Conservation (phyloP, 2,888 invertebrate species). For the Amiota minor region DNA sequence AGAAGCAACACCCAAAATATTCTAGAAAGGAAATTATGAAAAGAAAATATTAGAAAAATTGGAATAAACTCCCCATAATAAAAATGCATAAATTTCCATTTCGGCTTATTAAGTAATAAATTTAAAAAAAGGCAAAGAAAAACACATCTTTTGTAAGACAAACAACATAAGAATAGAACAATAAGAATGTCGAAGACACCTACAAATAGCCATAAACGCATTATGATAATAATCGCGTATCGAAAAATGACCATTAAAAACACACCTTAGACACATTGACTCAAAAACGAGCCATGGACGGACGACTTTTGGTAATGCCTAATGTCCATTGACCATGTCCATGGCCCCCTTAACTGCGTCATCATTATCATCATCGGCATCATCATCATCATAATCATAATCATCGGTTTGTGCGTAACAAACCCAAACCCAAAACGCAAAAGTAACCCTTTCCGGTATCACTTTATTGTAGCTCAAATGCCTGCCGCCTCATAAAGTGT, state of each 20-base stretch:
- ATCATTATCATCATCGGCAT: not conserved
- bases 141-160: not conserved
- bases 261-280: conserved; percentile 50
- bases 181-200: conserved; percentile 41
- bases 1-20: not conserved
- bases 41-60: conserved; percentile 3
- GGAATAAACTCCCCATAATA: conserved; percentile 10
- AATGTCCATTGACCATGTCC: not conserved
- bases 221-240: conserved; percentile 63
- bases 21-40: not conserved
- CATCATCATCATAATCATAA: not conserved
- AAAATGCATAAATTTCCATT: conserved; percentile 43
- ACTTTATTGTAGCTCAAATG: not conserved
- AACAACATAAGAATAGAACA: conserved; percentile 36
- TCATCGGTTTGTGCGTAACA: conserved; percentile 7
- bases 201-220: not conserved
- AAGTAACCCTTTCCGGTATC: conserved; percentile 26
- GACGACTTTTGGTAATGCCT: not conserved
- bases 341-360: not conserved
- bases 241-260: conserved; percentile 63
- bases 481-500: not conserved
- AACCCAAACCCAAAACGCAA: not conserved
- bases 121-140: conserved; percentile 33
- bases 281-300: not conserved
- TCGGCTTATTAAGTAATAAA: conserved; percentile 66